Evolutionary conservation across 1,140 invertebrate species (phyloP).

Genomic region (Copidosoma floridanum): DNA sequence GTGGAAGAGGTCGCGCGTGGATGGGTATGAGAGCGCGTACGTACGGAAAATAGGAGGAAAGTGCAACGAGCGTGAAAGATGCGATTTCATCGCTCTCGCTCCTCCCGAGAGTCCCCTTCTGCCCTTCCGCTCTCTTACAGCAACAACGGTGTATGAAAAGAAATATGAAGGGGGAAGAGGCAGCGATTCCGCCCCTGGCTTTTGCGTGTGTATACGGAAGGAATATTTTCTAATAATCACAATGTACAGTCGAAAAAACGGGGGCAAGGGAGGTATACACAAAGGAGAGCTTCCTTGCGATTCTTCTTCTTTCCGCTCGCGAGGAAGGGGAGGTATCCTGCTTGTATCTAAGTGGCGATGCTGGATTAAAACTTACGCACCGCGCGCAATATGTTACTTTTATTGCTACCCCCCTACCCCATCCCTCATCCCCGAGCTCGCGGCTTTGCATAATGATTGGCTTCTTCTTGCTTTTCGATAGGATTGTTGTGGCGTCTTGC

Average conservation of each 20-base stretch:
- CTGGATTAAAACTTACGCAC: conserved; percentile 59
- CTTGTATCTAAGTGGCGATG: conserved; percentile 55
- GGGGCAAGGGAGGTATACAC: conserved; percentile 33
- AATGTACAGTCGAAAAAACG: conserved; percentile 42
- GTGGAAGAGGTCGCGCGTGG: conserved; percentile 1
- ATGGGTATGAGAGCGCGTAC: too few species aligned
- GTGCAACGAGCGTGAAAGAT: conserved; percentile 31
- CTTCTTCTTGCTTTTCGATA: conserved; percentile 17
- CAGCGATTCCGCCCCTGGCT: conserved; percentile 17
- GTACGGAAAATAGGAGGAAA: conserved; percentile 27
- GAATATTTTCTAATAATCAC: conserved; percentile 58
- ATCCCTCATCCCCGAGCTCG: too few species aligned
- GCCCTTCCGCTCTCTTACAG: conserved; percentile 18
- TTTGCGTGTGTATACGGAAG: conserved; percentile 35
- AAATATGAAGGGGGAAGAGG: not conserved
- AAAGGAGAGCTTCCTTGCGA: conserved; percentile 46
- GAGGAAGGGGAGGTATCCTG: conserved; percentile 13
- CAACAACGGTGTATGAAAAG: not conserved
- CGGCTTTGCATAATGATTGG: conserved; percentile 58
- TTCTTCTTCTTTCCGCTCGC: conserved; percentile 5
- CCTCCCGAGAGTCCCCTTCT: conserved; percentile 21
- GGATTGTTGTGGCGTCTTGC: too few species aligned
- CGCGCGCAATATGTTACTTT: conserved; percentile 59
- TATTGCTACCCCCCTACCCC: too few species aligned
- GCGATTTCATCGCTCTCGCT: conserved; percentile 30